Evolutionary conservation across 2,888 invertebrate species (phyloP).

Genomic region (Exephanes ischioxanthus): DNA sequence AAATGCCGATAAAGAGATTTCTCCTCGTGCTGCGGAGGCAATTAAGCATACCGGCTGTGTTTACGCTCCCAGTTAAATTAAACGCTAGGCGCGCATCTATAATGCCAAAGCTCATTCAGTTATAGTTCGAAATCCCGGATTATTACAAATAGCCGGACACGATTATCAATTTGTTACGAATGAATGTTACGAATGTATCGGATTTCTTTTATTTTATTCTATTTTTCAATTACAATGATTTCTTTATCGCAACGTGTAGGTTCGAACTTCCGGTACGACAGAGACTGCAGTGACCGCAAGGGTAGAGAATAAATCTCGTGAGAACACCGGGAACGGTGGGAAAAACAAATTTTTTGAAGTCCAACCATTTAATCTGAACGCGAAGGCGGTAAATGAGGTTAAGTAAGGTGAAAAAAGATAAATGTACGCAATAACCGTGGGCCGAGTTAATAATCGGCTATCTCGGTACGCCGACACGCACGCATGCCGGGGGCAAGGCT

Average conservation of each 20-base stretch:
- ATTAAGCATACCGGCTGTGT: slow-evolving; percentile 63
- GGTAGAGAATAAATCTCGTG: slow-evolving; percentile 19
- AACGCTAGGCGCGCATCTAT: slow-evolving; percentile 7
- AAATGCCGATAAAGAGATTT: slow-evolving; percentile 65
- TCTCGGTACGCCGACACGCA: slow-evolving; percentile 32
- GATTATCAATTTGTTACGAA: slow-evolving; percentile 39
- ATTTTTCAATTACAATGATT: slow-evolving; percentile 41
- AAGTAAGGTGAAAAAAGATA: slow-evolving; percentile 15
- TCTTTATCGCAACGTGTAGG: neutral
- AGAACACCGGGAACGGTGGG: slow-evolving; percentile 24
- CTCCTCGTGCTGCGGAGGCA: slow-evolving; percentile 56
- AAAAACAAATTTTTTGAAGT: slow-evolving; percentile 23
- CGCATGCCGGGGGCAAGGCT: slow-evolving; percentile 35
- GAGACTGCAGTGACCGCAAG: neutral
- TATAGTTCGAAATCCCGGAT: neutral
- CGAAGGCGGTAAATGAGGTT: slow-evolving; percentile 14
- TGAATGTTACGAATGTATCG: too few relatives aligned
- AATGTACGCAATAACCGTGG: slow-evolving; percentile 31
- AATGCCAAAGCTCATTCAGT: slow-evolving; percentile 13
- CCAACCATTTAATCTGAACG: slow-evolving; percentile 1
- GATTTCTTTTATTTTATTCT: neutral
- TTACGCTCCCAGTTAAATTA: slow-evolving; percentile 49
- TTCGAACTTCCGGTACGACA: neutral
- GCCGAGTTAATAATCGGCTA: slow-evolving; percentile 52
- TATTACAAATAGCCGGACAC: slow-evolving; percentile 37